Evolutionary conservation across 2,888 invertebrate species (phyloP).

Genomic region (Hyposoter dolosus): DNA sequence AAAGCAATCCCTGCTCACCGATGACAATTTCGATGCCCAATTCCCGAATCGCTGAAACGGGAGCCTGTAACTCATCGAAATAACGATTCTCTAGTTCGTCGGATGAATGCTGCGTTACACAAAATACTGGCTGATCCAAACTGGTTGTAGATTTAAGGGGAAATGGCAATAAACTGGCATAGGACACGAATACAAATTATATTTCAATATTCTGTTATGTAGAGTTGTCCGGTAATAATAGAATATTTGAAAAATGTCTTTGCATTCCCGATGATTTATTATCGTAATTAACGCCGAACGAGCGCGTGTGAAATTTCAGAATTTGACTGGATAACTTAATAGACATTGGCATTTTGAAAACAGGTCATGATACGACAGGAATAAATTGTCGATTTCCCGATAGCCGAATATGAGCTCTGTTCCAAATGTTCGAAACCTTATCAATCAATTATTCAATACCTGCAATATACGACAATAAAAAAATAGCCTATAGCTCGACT

Average conservation of each 20-base stretch:
- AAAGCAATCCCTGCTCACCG: constrained; percentile 35
- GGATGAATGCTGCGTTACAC: not conserved
- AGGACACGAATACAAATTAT: not conserved
- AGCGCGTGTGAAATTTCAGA: not conserved
- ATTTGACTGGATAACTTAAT: not conserved
- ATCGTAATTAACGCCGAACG: not conserved
- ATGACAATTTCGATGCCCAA: constrained; percentile 21
- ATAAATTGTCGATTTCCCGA: not conserved
- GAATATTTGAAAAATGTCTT: not conserved
- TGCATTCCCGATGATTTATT: not conserved
- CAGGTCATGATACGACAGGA: not conserved
- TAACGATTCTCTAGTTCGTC: constrained; percentile 44
- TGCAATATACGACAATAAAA: not conserved
- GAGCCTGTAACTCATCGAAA: constrained; percentile 40
- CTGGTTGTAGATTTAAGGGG: not conserved
- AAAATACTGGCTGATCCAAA: not conserved
- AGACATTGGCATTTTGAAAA: not conserved
- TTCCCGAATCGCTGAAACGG: constrained; percentile 1
- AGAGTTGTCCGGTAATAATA: not conserved
- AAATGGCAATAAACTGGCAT: not conserved
- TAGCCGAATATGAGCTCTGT: not conserved
- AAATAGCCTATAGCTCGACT: not conserved
- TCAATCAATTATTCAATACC: not conserved
- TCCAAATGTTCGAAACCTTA: not conserved
- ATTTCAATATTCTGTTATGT: not conserved